Evolutionary conservation across 1,140 invertebrate genomes (phyloP), one percentile per base, ranked within the genome.

Genomic region (Caenorhabditis briggsae): DNA sequence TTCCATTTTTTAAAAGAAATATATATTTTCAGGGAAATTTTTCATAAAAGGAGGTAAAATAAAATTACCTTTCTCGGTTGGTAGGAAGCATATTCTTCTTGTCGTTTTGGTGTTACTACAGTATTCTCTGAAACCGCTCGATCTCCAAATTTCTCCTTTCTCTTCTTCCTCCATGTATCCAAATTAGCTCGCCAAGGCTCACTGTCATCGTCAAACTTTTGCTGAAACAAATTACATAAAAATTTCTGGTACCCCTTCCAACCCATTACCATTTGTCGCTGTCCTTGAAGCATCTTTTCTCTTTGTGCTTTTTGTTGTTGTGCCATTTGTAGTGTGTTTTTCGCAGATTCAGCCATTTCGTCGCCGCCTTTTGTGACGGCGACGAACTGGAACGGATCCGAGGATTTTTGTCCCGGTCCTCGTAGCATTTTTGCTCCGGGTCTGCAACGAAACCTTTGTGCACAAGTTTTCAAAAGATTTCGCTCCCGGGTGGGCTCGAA

Each of bases 401-500:
- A 78, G 43, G 70, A 78, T 50, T 78, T 78, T n/a, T 78, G 70
- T 78, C 70, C 70, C 70, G 70, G 70, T 78, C 70, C 70, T 78
- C 70, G 70, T n/a, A 78, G 70, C 70, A 78, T 78, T 78, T 78
- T 78, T 23, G 70, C 70, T 78, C 70, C 70, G 43, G 70, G 70
- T 78, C 70, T 78, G 70, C n/a, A 78, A 78, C 11, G 9, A 61
- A 7, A 33, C 12, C 2, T 12, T 9, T 61, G 14, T 61, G 7
- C 0, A 33, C 8, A 61, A 33, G 14, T 11, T 46, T 48, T 33
- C 16, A 70, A 83, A 82, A 82, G 43, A 0, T 83, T 84, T 85
- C 90, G 90, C 90, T 90, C 90, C 90, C 90, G 90, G 90, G 90
- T 90, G 90, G 90, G 88, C 88, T 90, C 86, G 90, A 90, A 90